Evolutionary conservation across 2,888 invertebrate species (phyloP).

Genomic region (Lepidonotus clava): DNA sequence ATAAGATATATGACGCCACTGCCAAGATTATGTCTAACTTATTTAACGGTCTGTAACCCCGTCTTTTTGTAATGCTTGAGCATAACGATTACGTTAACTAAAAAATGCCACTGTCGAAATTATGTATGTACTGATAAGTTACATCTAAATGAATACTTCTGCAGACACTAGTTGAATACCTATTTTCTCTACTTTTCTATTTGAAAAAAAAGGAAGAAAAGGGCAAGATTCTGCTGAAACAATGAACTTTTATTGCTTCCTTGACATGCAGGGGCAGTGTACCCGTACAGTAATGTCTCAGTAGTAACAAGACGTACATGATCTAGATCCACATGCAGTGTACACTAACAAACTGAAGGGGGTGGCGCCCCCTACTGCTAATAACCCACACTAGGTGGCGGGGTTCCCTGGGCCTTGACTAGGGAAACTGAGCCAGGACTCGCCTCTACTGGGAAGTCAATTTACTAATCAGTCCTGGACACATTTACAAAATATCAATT

Average conservation of each 20-base stretch:
- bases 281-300: neutral
- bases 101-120: too few species aligned
- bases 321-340: conserved; percentile 14
- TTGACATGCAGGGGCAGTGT: neutral
- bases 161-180: too few species aligned
- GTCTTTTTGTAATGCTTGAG: too few species aligned
- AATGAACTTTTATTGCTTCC: neutral
- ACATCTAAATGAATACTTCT: too few species aligned
- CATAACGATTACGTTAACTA: too few species aligned
- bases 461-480: neutral
- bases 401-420: neutral
- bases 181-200: too few species aligned
- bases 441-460: neutral
- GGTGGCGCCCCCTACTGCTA: neutral
- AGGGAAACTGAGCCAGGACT: neutral
- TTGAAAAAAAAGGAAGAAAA: neutral
- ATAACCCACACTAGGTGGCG: neutral
- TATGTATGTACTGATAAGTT: too few species aligned
- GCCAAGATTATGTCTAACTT: too few species aligned
- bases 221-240: neutral
- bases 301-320: neutral
- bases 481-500: neutral
- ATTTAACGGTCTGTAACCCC: too few species aligned
- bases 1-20: too few species aligned
- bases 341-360: neutral